Evolutionary conservation across 2,113 vertebrate species (phyloP).

Genomic region (Sturnira hondurensis): DNA sequence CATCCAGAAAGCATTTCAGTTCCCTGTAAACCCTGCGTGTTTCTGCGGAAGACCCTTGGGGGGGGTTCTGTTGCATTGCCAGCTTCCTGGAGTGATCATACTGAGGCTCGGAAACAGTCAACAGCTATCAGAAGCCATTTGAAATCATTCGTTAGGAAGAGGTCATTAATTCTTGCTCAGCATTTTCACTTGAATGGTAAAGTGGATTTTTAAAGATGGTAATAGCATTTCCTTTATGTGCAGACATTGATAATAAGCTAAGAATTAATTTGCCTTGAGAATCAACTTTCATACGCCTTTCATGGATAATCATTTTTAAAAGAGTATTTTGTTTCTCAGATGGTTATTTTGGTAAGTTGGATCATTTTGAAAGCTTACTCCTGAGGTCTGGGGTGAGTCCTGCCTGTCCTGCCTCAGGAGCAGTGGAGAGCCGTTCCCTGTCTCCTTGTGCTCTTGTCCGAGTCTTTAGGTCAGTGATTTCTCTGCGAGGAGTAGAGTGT

Average conservation of each 20-base stretch:
- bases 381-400: background rate
- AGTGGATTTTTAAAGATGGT: background rate
- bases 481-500: background rate
- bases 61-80: background rate
- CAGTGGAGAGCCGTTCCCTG: background rate
- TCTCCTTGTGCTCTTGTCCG: background rate
- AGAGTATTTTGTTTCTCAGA: background rate
- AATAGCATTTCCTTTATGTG: background rate
- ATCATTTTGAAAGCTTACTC: background rate
- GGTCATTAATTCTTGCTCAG: conserved; percentile 38
- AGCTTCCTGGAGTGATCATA: background rate
- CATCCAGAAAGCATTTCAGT: background rate
- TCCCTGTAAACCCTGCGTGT: background rate
- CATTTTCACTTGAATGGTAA: background rate
- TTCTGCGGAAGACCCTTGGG: conserved; percentile 19
- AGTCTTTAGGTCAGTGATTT: background rate
- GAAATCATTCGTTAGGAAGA: conserved; percentile 45
- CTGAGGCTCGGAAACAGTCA: background rate
- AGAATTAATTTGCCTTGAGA: conserved; percentile 3
- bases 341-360: background rate
- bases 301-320: background rate
- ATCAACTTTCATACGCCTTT: background rate
- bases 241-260: background rate
- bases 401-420: background rate
- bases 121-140: conserved; percentile 10